These are phyloP conservation scores for Calephelis nemesis DNA, from an alignment of 1,140 invertebrate genomes.

Conservation along the genomic window DNA sequence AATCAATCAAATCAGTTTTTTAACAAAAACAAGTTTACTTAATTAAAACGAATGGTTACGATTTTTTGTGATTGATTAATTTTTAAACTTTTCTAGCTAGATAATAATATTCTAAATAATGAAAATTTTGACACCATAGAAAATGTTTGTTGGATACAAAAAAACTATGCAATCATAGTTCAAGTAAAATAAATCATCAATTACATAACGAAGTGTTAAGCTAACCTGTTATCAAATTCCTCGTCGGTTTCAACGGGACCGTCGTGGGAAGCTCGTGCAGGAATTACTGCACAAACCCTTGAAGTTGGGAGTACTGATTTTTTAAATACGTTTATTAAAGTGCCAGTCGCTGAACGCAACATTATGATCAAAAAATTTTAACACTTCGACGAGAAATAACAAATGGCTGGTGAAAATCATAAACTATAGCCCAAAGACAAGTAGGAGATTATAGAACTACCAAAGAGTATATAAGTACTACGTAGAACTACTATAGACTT, in stretches of 20 bases:
- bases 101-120: too few species aligned
- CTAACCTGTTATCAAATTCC: constrained; percentile 73
- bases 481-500: too few species aligned
- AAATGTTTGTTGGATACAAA: too few species aligned
- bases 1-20: too few species aligned
- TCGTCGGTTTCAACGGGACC: constrained; percentile 66
- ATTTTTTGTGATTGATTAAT: too few species aligned
- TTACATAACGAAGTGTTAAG: constrained; percentile 69
- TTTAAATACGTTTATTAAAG: constrained; percentile 60
- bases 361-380: constrained; percentile 58
- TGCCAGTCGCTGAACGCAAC: constrained; percentile 67
- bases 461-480: too few species aligned
- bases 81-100: too few species aligned
- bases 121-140: too few species aligned
- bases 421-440: not conserved
- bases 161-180: too few species aligned
- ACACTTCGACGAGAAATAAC: constrained; percentile 55
- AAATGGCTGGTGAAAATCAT: constrained; percentile 65
- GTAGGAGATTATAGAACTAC: not conserved
- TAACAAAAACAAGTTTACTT: too few species aligned
- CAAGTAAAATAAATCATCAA: constrained; percentile 34
- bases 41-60: too few species aligned
- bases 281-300: constrained; percentile 52
- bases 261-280: constrained; percentile 50
- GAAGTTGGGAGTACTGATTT: constrained; percentile 60